Evolutionary conservation across 2,888 invertebrate species (phyloP).

Genomic region (Pilophorus perplexus): DNA sequence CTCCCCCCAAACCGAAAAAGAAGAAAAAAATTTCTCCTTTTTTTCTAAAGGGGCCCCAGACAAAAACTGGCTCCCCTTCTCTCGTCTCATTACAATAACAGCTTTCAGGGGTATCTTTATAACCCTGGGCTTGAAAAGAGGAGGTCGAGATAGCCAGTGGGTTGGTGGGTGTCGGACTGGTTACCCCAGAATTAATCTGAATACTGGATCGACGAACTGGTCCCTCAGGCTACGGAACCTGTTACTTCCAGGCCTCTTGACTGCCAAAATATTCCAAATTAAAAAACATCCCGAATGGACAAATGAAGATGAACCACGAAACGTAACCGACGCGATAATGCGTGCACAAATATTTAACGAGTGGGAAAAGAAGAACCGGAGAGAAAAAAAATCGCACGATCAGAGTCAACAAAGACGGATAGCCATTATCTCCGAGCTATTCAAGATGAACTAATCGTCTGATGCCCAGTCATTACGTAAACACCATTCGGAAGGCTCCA

Average conservation of each 20-base stretch:
- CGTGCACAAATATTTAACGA: too few species aligned
- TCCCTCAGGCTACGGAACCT: slow-evolving; percentile 8
- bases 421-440: background rate
- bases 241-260: too few species aligned
- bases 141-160: background rate
- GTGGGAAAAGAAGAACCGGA: too few species aligned
- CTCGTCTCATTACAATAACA: slow-evolving; percentile 15
- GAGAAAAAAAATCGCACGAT: too few species aligned
- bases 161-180: background rate
- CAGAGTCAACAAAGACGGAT: too few species aligned
- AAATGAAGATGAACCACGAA: too few species aligned
- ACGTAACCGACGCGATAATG: too few species aligned
- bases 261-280: too few species aligned
- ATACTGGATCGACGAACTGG: background rate
- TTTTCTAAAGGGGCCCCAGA: background rate
- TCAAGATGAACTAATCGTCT: background rate
- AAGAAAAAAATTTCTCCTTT: background rate
- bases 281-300: too few species aligned
- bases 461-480: slow-evolving; percentile 1
- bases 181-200: slow-evolving; percentile 2
- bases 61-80: slow-evolving; percentile 18
- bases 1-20: slow-evolving; percentile 2
- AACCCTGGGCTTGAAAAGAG: background rate
- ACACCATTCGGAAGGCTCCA: too few species aligned
- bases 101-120: background rate